phyloP scores from a whole-genome alignment of 2,113 vertebrate genomes.

The Tetrax tetrax region DNA sequence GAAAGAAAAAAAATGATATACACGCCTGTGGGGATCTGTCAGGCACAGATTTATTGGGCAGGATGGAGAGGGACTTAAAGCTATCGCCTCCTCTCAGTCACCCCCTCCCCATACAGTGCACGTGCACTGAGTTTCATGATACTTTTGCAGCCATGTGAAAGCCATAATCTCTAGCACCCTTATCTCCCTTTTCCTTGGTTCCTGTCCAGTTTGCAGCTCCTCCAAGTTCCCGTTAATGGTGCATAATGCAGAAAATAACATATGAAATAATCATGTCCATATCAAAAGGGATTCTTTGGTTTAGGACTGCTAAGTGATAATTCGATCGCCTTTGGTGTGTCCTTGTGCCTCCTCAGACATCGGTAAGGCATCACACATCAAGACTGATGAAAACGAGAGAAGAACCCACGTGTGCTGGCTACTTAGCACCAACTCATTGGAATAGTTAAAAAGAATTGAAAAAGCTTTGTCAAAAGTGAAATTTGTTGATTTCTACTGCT shows the following conservation, averaged over 20 bases:
- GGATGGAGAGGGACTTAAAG: constrained; percentile 41
- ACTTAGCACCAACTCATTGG: background rate
- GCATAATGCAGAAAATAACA: background rate
- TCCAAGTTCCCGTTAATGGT: background rate
- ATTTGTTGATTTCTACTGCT: background rate
- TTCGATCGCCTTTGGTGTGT: background rate
- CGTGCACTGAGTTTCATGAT: background rate
- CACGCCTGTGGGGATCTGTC: constrained; percentile 33
- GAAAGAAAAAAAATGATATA: constrained; percentile 35
- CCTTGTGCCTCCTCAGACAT: background rate
- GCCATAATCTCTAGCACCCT: background rate
- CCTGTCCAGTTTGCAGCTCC: background rate
- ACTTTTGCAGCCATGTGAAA: background rate
- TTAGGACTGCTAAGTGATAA: background rate
- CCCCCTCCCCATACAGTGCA: background rate
- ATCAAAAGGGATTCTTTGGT: background rate
- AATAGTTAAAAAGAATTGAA: background rate
- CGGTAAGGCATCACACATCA: background rate
- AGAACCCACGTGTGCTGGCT: background rate
- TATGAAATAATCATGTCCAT: background rate
- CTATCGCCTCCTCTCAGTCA: background rate
- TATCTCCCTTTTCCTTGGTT: background rate
- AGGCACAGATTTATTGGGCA: constrained; percentile 51
- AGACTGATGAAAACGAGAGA: background rate
- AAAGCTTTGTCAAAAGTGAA: background rate